Evolutionary conservation across 2,113 vertebrate genomes (phyloP).

Genomic region (Nicator chloris): DNA sequence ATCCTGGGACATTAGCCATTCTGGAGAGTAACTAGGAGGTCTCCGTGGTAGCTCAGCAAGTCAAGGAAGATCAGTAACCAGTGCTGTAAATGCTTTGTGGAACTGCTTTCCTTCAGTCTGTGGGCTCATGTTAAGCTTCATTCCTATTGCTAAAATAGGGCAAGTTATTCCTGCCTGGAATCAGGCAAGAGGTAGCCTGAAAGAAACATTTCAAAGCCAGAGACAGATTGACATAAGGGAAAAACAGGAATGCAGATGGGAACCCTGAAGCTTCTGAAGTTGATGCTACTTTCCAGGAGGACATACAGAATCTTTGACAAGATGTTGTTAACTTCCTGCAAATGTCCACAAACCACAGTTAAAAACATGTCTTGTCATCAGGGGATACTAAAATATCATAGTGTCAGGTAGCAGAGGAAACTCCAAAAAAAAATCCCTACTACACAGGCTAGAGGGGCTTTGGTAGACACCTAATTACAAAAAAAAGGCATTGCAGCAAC

Average conservation of each 20-base stretch:
- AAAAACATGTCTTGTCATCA: neutral
- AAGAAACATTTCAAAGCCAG: neutral
- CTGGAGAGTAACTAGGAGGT: neutral
- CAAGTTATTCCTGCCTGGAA: neutral
- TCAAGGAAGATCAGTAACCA: neutral
- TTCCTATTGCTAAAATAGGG: neutral
- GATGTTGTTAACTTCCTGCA: neutral
- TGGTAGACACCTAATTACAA: neutral
- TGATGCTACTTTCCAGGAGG: neutral
- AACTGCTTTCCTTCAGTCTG: neutral
- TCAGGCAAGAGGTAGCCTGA: neutral
- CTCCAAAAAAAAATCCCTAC: fast-evolving
- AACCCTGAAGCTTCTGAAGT: neutral
- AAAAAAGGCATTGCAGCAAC: neutral
- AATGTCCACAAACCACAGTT: neutral
- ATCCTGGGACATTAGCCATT: neutral
- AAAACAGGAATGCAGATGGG: neutral
- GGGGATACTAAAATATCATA: neutral
- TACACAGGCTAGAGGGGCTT: neutral
- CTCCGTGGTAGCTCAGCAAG: neutral
- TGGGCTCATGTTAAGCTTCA: neutral
- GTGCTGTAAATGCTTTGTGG: neutral
- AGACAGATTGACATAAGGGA: neutral
- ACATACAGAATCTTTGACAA: neutral
- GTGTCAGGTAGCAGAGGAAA: neutral